Base-by-base conservation (phyloP, 2,113 vertebrate genomes). In the Phocoena phocoena region DNA sequence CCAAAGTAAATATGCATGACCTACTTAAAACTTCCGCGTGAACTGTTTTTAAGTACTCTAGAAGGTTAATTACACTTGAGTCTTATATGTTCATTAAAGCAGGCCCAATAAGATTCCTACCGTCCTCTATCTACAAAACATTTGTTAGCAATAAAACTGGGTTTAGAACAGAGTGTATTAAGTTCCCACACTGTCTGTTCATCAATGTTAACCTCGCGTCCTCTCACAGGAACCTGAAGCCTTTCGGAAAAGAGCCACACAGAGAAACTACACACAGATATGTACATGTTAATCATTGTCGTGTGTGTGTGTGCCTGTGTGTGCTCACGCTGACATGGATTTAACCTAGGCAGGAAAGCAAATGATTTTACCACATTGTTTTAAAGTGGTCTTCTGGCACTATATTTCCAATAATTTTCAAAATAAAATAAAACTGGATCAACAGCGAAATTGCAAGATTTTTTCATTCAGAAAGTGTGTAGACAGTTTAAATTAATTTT, bases 31-130 rank as follows among this genome's bases (percentile, higher is more conserved):
- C 85, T 94, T 74, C 77, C 55, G 81, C 70, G 60, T 83, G 33
- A 95, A 93, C 23, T 81, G 2, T 73, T 94, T 47, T 82, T 60
- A 88, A 88, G 36, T 80, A 83, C 58, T 95, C 90, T 53, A 76
- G 70, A 93, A 83, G 12, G 86, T 83, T 94, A 96, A 96, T 91
- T 92, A 95, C 4, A 67, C 25, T 76, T 85, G 58, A 86, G 26
- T 92, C 8, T 71, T 77, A 85, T 5, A 44, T 26, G 62, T 60
- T 98, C 41, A 71, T 82, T 95, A 88, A 95, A 96, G 94, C 20
- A 95, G 41, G 6, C 36, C 58, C 53, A 95, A 5, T 44, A 74
- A 96, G 41, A 87, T 70, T 92, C 92, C 41, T 79, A 93, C 55
- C 90, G 50, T 83, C 50, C 28, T 82, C 12, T 91, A 65, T 38